Percentiles rank a stretch among this genome's conserved stretches.
phyloP scores from a whole-genome alignment of 2,113 vertebrate genomes.

The Anthoscopus minutus region DNA sequence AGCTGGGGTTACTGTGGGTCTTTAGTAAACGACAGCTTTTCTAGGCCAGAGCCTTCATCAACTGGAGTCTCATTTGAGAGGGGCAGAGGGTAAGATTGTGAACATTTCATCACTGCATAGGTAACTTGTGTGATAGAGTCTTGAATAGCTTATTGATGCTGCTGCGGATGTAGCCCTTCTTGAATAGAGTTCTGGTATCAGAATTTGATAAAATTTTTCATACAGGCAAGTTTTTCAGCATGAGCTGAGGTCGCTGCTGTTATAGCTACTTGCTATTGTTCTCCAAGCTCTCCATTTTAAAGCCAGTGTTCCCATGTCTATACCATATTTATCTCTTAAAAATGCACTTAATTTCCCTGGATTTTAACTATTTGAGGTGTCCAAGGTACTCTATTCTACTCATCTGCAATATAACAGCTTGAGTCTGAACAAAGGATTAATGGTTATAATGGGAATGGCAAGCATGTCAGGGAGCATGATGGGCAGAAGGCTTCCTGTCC shows the following conservation, averaged over 20 bases:
- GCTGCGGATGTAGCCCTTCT: background rate
- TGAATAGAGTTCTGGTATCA: background rate
- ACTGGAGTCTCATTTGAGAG: background rate
- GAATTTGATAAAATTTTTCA: background rate
- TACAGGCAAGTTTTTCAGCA: background rate
- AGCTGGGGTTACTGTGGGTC: background rate
- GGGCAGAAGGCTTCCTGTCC: background rate
- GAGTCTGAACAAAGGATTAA: background rate
- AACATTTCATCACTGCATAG: background rate
- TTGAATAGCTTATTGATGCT: background rate
- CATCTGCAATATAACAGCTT: background rate
- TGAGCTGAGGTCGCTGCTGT: background rate
- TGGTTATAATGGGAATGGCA: background rate
- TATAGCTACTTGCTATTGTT: background rate
- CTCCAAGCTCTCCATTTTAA: background rate
- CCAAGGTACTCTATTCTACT: background rate
- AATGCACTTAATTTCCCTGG: background rate
- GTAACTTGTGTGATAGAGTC: background rate
- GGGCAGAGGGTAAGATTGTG: background rate
- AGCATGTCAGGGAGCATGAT: background rate
- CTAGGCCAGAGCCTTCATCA: background rate
- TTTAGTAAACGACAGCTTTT: background rate
- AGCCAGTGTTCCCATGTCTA: background rate
- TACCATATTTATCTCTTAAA: background rate
- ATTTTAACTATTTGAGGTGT: background rate